Conservation (phyloP, 92 coral and sea anemone species). For the Porites divaricata region DNA sequence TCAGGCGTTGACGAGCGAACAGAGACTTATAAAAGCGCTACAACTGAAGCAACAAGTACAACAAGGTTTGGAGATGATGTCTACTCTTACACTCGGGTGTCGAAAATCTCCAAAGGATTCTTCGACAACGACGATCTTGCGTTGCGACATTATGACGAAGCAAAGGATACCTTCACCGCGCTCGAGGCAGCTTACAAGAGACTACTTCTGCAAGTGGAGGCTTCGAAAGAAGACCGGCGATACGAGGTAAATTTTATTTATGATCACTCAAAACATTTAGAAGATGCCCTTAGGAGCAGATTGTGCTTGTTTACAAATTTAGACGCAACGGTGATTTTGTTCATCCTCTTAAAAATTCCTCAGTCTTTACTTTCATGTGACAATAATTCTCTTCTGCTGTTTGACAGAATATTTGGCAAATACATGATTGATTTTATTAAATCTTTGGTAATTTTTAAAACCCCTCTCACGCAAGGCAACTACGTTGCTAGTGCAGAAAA, state of each 20-base stretch:
- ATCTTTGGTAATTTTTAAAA: background rate
- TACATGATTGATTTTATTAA: background rate
- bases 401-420: background rate
- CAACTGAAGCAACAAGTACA: conserved; percentile 63
- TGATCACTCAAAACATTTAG: background rate
- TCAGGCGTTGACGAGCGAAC: conserved; percentile 17
- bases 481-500: no score
- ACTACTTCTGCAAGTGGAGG: conserved; percentile 81
- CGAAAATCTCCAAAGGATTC: conserved; percentile 65
- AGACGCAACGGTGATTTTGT: background rate
- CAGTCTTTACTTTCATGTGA: background rate
- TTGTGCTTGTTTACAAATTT: background rate
- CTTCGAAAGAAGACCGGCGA: conserved; percentile 75
- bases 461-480: background rate
- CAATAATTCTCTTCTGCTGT: background rate
- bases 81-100: conserved; percentile 81
- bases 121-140: conserved; percentile 84
- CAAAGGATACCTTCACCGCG: conserved; percentile 92
- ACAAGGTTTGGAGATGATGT: conserved; percentile 58
- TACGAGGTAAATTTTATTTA: conserved; percentile 66
- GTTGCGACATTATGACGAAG: conserved; percentile 84
- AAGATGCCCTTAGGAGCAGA: background rate
- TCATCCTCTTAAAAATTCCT: background rate
- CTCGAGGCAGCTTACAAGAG: conserved; percentile 93
- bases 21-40: conserved; percentile 63